Conservation (phyloP, 2,113 vertebrate species). For the Actinemys pallida region DNA sequence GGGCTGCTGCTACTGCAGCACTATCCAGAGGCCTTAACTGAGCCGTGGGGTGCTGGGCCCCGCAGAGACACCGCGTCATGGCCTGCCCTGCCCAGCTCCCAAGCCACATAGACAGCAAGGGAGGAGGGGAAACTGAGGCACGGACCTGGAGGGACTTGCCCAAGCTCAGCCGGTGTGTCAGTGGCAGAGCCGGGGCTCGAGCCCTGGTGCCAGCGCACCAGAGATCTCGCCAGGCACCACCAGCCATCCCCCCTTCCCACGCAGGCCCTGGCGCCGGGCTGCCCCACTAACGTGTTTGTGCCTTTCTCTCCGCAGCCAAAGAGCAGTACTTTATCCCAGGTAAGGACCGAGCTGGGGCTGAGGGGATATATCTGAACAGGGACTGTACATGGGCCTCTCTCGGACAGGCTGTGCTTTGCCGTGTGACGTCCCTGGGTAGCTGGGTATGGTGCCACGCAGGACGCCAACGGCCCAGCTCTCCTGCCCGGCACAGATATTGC, state of each 20-base stretch:
- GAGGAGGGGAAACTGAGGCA: not conserved
- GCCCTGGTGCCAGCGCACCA: no score
- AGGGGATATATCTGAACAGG: not conserved
- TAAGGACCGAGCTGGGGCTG: slow-evolving; percentile 43
- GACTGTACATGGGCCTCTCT: accelerated
- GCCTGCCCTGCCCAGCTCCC: not conserved
- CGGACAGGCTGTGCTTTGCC: not conserved
- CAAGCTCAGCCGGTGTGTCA: not conserved
- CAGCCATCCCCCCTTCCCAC: accelerated
- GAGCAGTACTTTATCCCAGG: slow-evolving; percentile 89
- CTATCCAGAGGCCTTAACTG: not conserved
- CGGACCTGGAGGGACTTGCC: not conserved
- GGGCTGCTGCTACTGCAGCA: no score
- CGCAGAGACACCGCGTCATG: not conserved
- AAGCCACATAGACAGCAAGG: not conserved
- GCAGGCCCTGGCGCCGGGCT: no score
- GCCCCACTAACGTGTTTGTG: not conserved
- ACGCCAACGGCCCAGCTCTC: accelerated
- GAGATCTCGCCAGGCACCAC: no score
- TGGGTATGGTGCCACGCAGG: not conserved
- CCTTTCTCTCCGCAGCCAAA: slow-evolving; percentile 77
- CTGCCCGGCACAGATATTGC: accelerated
- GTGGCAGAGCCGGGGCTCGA: not conserved
- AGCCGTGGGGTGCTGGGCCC: not conserved
- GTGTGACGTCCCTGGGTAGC: not conserved